Evolutionary conservation across 2,797 vertebrate species (phyloP).

Genomic region (Synanceia verrucosa): DNA sequence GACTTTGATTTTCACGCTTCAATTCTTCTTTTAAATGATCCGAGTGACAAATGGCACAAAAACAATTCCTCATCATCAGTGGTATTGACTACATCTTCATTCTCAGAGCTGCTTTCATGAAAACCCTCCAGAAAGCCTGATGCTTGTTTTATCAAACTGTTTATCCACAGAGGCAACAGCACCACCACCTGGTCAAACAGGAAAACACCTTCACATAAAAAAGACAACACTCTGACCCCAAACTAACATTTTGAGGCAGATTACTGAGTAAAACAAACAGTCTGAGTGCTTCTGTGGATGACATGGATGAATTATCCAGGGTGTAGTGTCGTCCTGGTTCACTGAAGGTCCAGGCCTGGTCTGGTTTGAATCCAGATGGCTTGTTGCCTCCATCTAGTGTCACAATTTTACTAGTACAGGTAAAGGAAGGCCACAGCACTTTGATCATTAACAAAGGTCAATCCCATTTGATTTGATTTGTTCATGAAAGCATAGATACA

Average conservation of each 20-base stretch:
- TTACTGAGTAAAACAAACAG: background rate
- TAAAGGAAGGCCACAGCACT: background rate
- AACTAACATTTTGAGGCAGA: background rate
- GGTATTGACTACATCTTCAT: background rate
- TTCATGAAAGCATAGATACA: background rate
- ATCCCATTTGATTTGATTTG: background rate
- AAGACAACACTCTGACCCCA: background rate
- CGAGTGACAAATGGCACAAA: background rate
- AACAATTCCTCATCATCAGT: background rate
- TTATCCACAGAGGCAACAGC: background rate
- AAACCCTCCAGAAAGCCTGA: background rate
- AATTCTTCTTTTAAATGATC: background rate
- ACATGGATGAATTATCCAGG: background rate
- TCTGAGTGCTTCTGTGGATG: background rate
- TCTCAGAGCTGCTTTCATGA: background rate
- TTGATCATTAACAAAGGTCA: background rate
- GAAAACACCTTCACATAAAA: background rate
- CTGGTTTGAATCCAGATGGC: background rate
- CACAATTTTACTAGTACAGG: background rate
- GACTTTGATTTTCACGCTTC: background rate
- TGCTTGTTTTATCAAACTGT: background rate
- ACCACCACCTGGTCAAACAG: background rate
- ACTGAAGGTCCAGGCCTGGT: background rate
- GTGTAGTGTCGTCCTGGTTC: background rate
- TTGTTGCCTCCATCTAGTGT: conserved; percentile 22